Evolutionary conservation across 2,113 vertebrate genomes (phyloP).

Genomic region (Equus przewalskii): DNA sequence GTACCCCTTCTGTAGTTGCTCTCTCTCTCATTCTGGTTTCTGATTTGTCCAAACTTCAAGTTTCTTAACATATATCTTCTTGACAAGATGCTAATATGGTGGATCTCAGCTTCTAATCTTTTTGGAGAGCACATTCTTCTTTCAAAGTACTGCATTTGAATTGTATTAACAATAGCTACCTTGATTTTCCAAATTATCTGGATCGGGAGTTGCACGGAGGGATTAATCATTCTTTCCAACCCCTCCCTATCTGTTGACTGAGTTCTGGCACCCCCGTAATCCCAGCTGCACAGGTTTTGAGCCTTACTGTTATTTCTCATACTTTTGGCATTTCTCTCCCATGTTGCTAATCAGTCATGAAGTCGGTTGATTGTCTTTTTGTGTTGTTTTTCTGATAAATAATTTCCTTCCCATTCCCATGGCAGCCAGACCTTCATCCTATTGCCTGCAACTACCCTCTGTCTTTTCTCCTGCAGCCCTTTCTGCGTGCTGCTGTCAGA

Average conservation of each 20-base stretch:
- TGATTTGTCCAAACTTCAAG: background rate
- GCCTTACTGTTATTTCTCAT: slow-evolving; percentile 60
- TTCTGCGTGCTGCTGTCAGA: background rate
- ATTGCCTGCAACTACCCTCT: background rate
- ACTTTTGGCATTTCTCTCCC: slow-evolving; percentile 68
- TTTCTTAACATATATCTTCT: background rate
- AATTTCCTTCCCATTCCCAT: slow-evolving; percentile 26
- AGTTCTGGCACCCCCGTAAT: slow-evolving; percentile 50
- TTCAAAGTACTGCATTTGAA: background rate
- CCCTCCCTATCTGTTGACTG: slow-evolving; percentile 41
- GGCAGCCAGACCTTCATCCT: background rate
- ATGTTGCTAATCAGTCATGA: slow-evolving; percentile 72
- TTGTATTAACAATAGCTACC: slow-evolving; percentile 30
- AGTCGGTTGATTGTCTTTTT: slow-evolving; percentile 64
- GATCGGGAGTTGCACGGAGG: slow-evolving; percentile 45
- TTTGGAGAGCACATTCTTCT: background rate
- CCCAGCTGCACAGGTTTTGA: slow-evolving; percentile 73
- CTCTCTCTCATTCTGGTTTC: slow-evolving; percentile 1
- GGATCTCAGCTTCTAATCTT: background rate
- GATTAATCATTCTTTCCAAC: background rate
- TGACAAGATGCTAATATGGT: background rate
- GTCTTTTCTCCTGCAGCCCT: background rate
- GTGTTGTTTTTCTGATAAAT: slow-evolving; percentile 66
- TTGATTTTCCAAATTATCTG: background rate
- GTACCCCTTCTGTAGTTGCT: background rate